Evolutionary conservation across 2,113 vertebrate species (phyloP).

Genomic region (Megalops atlanticus): DNA sequence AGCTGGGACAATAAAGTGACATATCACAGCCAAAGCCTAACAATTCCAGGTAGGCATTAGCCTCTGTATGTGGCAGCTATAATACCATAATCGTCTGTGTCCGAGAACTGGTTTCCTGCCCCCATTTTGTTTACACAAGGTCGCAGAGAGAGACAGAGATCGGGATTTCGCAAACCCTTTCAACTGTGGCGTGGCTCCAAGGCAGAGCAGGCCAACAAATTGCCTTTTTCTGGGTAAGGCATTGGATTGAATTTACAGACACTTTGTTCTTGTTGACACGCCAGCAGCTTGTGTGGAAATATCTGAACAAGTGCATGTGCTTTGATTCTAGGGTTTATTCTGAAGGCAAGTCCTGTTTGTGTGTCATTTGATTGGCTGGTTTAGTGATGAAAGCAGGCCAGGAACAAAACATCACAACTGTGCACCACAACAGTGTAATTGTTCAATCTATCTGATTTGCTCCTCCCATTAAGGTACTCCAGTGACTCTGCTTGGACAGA

Average conservation of each 20-base stretch:
- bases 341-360: not conserved
- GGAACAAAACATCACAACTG: not conserved
- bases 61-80: not conserved
- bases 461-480: not conserved
- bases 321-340: not conserved
- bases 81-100: not conserved
- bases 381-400: not conserved
- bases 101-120: not conserved
- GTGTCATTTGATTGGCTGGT: not conserved
- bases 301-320: not conserved
- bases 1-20: not conserved
- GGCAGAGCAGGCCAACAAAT: not conserved
- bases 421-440: not conserved
- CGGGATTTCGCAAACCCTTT: not conserved
- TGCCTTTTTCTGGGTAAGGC: not conserved
- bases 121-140: not conserved
- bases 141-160: not conserved
- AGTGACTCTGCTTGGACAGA: not conserved
- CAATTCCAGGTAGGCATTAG: not conserved
- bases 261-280: not conserved
- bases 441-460: not conserved
- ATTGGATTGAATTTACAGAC: not conserved
- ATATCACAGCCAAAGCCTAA: not conserved
- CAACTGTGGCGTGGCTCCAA: not conserved
- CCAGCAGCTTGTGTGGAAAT: not conserved